phyloP scores from a whole-genome alignment of 2,797 vertebrate species.

The Gobio occitaniae region DNA sequence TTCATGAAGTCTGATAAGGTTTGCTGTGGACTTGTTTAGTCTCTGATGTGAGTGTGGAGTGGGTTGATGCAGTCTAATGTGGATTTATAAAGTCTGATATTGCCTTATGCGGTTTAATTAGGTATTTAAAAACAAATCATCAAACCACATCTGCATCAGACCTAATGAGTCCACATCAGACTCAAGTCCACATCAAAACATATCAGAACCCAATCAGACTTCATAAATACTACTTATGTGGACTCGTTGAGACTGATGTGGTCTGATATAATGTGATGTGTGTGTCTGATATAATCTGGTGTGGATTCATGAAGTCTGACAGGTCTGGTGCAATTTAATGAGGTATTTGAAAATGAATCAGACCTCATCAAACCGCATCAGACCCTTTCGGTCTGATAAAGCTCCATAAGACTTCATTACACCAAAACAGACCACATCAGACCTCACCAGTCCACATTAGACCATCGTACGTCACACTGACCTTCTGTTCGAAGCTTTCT shows the following conservation, averaged over 20 bases:
- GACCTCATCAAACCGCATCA: neutral
- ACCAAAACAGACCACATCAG: neutral
- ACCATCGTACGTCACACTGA: slow-evolving; percentile 60
- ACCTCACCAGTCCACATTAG: neutral
- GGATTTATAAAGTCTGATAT: neutral
- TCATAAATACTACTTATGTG: neutral
- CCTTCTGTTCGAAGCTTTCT: slow-evolving; percentile 96
- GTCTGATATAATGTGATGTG: neutral
- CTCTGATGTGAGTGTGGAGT: neutral
- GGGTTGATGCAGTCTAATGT: neutral
- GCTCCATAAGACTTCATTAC: neutral
- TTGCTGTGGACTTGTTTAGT: neutral
- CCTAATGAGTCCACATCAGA: too few species aligned
- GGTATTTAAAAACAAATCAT: neutral
- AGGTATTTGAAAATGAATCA: neutral
- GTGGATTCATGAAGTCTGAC: neutral
- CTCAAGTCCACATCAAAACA: neutral
- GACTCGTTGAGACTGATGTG: neutral
- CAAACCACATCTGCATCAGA: neutral
- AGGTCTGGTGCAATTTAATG: neutral
- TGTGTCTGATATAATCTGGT: neutral
- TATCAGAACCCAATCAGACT: neutral
- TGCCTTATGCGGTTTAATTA: neutral
- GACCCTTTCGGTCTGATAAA: neutral
- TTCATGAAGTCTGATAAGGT: neutral